A percentile compares a stretch with the other conserved stretches of the same genome.
These are phyloP conservation scores for Phoeniculus purpureus DNA, from an alignment of 2,797 vertebrate species.

Conservation along the genomic window DNA sequence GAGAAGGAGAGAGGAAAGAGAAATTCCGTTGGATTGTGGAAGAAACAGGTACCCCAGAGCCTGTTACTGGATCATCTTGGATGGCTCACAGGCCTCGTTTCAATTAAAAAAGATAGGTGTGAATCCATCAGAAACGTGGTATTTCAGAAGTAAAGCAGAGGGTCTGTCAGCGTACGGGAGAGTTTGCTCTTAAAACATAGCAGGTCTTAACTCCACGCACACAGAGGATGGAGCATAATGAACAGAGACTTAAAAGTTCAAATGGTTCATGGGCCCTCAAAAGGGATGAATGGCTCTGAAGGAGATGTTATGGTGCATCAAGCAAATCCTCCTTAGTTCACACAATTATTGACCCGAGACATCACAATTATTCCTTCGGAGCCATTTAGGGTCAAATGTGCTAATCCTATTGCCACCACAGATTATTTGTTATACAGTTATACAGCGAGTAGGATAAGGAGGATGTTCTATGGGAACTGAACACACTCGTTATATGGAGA, in stretches of 20 bases:
- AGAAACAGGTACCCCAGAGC: not conserved
- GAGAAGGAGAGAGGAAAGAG: not conserved
- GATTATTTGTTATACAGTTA: slow-evolving; percentile 64
- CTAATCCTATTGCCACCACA: slow-evolving; percentile 64
- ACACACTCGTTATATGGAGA: not conserved
- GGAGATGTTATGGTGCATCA: slow-evolving; percentile 47
- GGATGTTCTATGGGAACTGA: not conserved
- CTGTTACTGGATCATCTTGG: not conserved
- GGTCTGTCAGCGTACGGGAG: not conserved
- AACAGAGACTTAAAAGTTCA: slow-evolving; percentile 38
- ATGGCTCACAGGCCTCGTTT: not conserved
- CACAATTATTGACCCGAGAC: slow-evolving; percentile 65
- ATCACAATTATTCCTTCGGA: slow-evolving; percentile 55
- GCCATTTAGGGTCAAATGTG: slow-evolving; percentile 61
- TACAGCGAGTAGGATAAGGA: slow-evolving; percentile 49
- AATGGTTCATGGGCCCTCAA: slow-evolving; percentile 40
- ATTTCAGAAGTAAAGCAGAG: not conserved
- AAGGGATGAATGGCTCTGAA: slow-evolving; percentile 44
- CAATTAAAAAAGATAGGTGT: not conserved
- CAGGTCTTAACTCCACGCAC: not conserved
- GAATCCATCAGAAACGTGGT: not conserved
- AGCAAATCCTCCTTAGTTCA: slow-evolving; percentile 58
- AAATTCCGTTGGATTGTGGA: not conserved
- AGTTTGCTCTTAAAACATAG: not conserved
- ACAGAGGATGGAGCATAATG: slow-evolving; percentile 14